Evolutionary conservation across 2,797 vertebrate species (phyloP), one percentile per base, ranked within the genome.

Genomic region (Xyrichtys novacula): DNA sequence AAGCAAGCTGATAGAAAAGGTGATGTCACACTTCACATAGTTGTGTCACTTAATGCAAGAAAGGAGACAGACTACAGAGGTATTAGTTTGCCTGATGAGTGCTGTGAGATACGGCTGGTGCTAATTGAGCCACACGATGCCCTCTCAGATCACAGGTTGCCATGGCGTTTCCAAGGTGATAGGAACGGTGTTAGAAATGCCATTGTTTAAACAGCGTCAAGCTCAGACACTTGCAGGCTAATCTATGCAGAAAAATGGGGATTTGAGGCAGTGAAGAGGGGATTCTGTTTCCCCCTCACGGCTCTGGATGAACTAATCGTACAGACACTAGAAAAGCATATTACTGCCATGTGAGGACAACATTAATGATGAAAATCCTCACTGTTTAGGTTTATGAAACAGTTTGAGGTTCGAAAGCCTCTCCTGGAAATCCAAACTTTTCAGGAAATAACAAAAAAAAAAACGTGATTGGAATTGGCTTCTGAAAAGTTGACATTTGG

Each of bases 51-150:
- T 86, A 84, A 76, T 79, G 65, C 71, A 71, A 82, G 70, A 77
- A 83, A 78, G 63, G 59, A 82, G 80, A 77, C 64, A 80, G 74
- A 88, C 78, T 78, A 81, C 68, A 76, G 80, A 85, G 84, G 84
- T 74, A 82, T 83, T 84, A 83, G 73, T 61, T 81, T 68, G 85
- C 65, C 36, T 55, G 80, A 80, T 67, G 76, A 80, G 65, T 40
- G 76, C 46, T 11, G 60, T 44, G 79, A 83, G 84, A 85, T 79
- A 60, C 62, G 65, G 38, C 83, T 73, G 80, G 80, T 85, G 86
- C 88, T 93, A 92, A 94, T 91, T 93, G 90, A 91, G 90, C 90
- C 89, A 87, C 85, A 68, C 82, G 43, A 77, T 88, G 87, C 83
- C 88, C 90, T 85, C 85, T 86, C 83, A 74, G 86, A 89, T 89